phyloP scores from a whole-genome alignment of 2,888 invertebrate genomes.

The Callyntrura sp. region DNA sequence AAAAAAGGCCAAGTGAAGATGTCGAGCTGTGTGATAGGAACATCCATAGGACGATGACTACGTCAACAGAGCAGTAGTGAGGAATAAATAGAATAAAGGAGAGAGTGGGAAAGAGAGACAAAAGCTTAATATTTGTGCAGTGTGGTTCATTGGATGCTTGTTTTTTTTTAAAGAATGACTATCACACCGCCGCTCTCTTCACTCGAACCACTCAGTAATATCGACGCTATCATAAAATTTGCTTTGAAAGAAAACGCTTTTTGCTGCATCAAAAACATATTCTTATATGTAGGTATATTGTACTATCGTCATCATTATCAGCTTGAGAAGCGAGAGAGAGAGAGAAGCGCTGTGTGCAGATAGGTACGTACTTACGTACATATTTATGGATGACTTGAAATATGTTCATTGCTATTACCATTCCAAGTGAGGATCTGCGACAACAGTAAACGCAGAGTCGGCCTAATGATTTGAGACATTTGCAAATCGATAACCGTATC shows the following conservation, averaged over 20 bases:
- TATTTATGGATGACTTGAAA: constrained; percentile 8
- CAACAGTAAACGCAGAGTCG: constrained; percentile 48
- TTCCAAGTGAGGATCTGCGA: constrained; percentile 53
- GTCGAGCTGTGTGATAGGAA: background rate
- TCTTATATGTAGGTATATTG: background rate
- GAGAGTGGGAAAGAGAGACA: constrained; percentile 21
- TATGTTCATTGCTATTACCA: background rate
- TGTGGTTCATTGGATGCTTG: constrained; percentile 45
- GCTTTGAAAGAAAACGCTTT: background rate
- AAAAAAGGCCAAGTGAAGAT: constrained; percentile 12
- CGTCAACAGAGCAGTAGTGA: background rate
- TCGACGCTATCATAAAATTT: constrained; percentile 8
- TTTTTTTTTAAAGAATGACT: constrained; percentile 28
- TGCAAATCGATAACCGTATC: constrained; percentile 76
- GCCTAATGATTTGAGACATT: constrained; percentile 76
- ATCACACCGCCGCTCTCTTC: background rate
- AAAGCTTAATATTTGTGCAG: constrained; percentile 61
- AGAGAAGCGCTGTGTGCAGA: too few species aligned
- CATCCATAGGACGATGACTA: background rate
- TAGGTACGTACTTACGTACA: background rate
- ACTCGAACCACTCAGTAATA: background rate
- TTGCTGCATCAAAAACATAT: constrained; percentile 9
- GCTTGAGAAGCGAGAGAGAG: too few species aligned
- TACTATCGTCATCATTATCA: background rate
- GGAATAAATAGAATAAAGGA: constrained; percentile 45